phyloP scores from a whole-genome alignment of 2,888 invertebrate species.

The Morpho achilles region DNA sequence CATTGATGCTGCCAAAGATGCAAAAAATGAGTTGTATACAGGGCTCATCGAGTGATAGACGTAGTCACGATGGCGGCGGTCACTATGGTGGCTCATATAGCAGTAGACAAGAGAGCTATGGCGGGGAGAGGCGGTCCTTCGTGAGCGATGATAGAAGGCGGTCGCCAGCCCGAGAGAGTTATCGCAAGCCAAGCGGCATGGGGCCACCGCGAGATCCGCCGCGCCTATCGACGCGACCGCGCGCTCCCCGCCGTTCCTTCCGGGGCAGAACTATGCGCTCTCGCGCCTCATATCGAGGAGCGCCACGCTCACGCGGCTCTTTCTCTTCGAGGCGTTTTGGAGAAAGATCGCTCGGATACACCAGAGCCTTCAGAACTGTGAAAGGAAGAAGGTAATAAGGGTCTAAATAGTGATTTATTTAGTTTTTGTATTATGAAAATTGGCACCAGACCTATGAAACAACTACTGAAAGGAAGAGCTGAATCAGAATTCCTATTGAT shows the following conservation, averaged over 20 bases:
- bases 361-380: constrained; percentile 66
- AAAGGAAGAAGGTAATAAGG: constrained; percentile 73
- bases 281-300: constrained; percentile 75
- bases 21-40: constrained; percentile 74
- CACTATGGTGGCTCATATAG: constrained; percentile 76
- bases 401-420: constrained; percentile 42
- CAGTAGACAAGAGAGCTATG: constrained; percentile 78
- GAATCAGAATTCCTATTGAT: neutral
- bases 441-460: constrained; percentile 1
- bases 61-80: constrained; percentile 78
- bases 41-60: constrained; percentile 76
- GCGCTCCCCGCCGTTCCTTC: constrained; percentile 75
- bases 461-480: constrained; percentile 1
- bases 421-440: constrained; percentile 34
- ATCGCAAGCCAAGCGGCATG: constrained; percentile 72
- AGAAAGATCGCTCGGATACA: constrained; percentile 62
- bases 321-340: constrained; percentile 61
- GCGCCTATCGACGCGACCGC: constrained; percentile 59
- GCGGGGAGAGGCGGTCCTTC: constrained; percentile 69
- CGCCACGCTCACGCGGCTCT: constrained; percentile 73
- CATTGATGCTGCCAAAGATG: constrained; percentile 44
- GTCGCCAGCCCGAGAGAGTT: constrained; percentile 71
- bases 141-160: constrained; percentile 77
- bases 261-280: constrained; percentile 76
- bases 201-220: constrained; percentile 68